These are phyloP conservation scores for Synergus japonicus DNA, from an alignment of 2,888 invertebrate genomes.

Conservation along the genomic window DNA sequence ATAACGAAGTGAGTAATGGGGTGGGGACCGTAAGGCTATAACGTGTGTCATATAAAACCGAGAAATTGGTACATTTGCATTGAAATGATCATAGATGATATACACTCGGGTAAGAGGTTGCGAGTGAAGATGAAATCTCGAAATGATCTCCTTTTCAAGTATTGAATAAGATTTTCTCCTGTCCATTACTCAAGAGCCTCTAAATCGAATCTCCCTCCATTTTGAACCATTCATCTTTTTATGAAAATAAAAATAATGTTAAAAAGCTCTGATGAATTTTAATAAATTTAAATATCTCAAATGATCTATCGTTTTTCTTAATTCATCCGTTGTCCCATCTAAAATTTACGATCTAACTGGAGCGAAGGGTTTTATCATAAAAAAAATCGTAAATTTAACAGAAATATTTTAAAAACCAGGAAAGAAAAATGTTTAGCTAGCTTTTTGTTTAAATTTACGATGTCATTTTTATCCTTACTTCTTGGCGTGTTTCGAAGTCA, in stretches of 20 bases:
- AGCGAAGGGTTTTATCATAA: not conserved
- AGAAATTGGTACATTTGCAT: slow-evolving; percentile 24
- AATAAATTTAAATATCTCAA: not conserved
- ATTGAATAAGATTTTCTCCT: slow-evolving; percentile 4
- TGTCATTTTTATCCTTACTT: slow-evolving; percentile 9
- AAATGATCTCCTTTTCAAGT: not conserved
- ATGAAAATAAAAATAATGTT: not conserved
- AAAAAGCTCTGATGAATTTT: not conserved
- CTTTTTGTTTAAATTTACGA: slow-evolving; percentile 7
- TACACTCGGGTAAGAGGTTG: not conserved
- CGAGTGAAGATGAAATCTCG: not conserved
- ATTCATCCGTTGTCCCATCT: not conserved
- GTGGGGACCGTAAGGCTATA: not conserved
- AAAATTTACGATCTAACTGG: not conserved
- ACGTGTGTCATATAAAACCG: slow-evolving; percentile 15
- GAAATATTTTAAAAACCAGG: not conserved
- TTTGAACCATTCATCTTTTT: not conserved
- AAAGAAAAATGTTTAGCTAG: not conserved
- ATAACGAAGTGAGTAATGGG: slow-evolving; percentile 2
- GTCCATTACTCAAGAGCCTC: not conserved
- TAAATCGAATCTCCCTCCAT: not conserved
- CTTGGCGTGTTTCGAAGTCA: slow-evolving; percentile 31
- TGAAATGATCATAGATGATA: slow-evolving; percentile 13
- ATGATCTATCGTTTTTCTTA: not conserved
- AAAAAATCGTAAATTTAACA: not conserved